Evolutionary conservation across 2,888 invertebrate genomes (phyloP).

Genomic region (Phragmatobia fuliginosa): DNA sequence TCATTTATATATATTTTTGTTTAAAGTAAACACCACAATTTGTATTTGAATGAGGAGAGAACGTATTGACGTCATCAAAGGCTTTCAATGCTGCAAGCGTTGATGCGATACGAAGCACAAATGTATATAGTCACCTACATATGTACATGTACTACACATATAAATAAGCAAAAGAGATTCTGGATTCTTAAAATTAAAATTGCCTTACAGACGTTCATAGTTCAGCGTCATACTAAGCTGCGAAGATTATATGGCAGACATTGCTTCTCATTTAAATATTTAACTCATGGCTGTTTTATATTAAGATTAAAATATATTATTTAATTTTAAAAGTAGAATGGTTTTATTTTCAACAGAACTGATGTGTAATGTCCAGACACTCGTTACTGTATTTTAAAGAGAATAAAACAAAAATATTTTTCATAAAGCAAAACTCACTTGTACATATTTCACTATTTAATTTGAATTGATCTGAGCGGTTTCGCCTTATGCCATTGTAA

Average conservation of each 20-base stretch:
- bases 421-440: neutral
- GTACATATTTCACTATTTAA: too few species aligned
- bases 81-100: constrained; percentile 44
- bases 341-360: too few species aligned
- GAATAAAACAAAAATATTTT: neutral
- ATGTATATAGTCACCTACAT: constrained; percentile 64
- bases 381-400: too few species aligned
- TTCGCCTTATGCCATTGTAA: too few species aligned
- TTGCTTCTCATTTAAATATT: neutral
- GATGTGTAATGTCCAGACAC: too few species aligned
- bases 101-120: constrained; percentile 41
- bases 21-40: neutral
- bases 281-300: neutral
- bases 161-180: constrained; percentile 12
- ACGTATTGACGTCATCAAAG: constrained; percentile 54
- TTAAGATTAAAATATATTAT: too few species aligned
- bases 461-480: too few species aligned
- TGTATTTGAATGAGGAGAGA: constrained; percentile 51
- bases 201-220: neutral
- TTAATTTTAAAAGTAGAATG: too few species aligned
- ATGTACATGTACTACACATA: constrained; percentile 57
- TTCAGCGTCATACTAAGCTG: neutral
- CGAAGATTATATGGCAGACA: neutral
- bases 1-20: constrained; percentile 4
- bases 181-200: neutral